Base-by-base conservation (phyloP, 2,888 invertebrate genomes). In the Byasa hedistus region DNA sequence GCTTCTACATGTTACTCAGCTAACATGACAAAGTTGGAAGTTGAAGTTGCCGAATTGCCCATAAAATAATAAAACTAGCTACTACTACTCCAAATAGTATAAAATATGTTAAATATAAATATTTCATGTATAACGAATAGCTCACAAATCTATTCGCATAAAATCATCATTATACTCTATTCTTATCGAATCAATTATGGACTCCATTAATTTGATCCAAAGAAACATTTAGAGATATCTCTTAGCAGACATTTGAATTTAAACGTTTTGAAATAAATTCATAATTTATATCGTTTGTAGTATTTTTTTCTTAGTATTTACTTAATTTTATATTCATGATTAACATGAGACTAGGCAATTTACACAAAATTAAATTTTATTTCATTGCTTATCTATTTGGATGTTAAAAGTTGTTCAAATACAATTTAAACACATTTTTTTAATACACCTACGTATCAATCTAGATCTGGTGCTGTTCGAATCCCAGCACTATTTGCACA, bases 121-220 rank as follows among this genome's bases (percentile, higher is more conserved):
- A 19, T 48, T n/a, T n/a, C n/a, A 1, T 48, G 48, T 48, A 48
- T 48, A 48, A 48, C 48, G 48, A 48, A 48, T 22, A 51, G 19
- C 19, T 32, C 36, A 57, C 22, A 51, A 48, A 51, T 57, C 57
- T 57, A 57, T 17, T 8, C 22, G 57, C 48, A 57, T 64, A 57
- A 57, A 64, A 64, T 64, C 36, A 64, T 36, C 63, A 51, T 51
- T 64, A 57, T 58, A 44, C 23, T 23, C 58, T 22, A 36, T 21
- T 44, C 58, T 58, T 58, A 58, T 58, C 51, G n/a, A 48, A 48
- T 48, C 48, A 48, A n/a, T 48, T 48, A 48, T 8, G n/a, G n/a
- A 48, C 12, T 48, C 48, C n/a, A 48, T 48, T n/a, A 3, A n/a
- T 48, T n/a, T n/a, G 48, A 19, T n/a, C n/a, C 48, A 19, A n/a